These are phyloP conservation scores for Oxytorus armatus DNA, from an alignment of 2,888 invertebrate species.

Conservation along the genomic window DNA sequence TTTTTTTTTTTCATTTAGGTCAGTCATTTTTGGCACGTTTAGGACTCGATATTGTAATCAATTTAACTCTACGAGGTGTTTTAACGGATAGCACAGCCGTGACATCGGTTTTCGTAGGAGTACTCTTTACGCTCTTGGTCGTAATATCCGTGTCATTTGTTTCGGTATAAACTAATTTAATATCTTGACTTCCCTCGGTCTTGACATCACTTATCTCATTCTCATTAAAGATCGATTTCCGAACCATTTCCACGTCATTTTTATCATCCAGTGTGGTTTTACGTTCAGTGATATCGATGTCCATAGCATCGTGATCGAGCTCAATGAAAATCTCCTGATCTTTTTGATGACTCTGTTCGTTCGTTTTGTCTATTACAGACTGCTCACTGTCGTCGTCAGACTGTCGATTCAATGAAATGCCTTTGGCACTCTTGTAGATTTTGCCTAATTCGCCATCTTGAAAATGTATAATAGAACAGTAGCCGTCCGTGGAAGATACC, in stretches of 20 bases:
- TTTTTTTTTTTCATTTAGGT: constrained; percentile 15
- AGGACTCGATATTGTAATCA: constrained; percentile 92
- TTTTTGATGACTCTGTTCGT: constrained; percentile 8
- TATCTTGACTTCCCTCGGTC: constrained; percentile 86
- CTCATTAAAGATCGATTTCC: constrained; percentile 40
- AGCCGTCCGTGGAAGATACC: constrained; percentile 95
- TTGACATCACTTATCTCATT: constrained; percentile 23
- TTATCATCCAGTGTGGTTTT: constrained; percentile 18
- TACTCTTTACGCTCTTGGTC: constrained; percentile 72
- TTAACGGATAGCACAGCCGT: constrained; percentile 82
- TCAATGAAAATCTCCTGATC: constrained; percentile 68
- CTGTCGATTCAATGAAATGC: constrained; percentile 64
- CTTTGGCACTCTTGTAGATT: constrained; percentile 84
- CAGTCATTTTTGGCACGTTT: constrained; percentile 87
- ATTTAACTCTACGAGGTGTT: constrained; percentile 89
- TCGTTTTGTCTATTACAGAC: constrained; percentile 5
- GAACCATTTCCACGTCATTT: constrained; percentile 33
- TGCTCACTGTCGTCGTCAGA: constrained; percentile 6
- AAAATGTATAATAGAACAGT: constrained; percentile 94
- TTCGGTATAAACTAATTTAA: constrained; percentile 87
- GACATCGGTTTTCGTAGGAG: constrained; percentile 73
- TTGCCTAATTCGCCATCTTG: constrained; percentile 90
- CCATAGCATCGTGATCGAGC: constrained; percentile 79
- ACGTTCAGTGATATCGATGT: constrained; percentile 75
- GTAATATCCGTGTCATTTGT: constrained; percentile 76